A percentile compares a stretch with the other conserved stretches of the same genome.
Conservation (phyloP, 1,140 invertebrate species). For the Caerostris darwini region DNA sequence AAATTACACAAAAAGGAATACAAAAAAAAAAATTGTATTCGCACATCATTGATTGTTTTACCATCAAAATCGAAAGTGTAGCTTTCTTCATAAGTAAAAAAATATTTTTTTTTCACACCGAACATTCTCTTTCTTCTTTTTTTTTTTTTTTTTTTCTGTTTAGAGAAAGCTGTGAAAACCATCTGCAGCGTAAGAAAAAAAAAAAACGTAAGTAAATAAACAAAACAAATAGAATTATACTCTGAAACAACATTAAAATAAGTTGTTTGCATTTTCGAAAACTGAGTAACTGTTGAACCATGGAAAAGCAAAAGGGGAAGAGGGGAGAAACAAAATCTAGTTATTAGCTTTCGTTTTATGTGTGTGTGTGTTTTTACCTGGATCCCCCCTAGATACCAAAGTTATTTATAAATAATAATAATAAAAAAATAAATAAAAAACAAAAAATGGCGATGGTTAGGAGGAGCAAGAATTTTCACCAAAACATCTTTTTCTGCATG, state of each 20-base stretch:
- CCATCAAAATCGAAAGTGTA: conserved; percentile 52
- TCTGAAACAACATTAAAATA: conserved; percentile 31
- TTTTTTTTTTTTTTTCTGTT: not conserved
- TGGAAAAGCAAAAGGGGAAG: not conserved
- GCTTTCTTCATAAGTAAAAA: not conserved
- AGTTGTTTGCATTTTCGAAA: conserved; percentile 58
- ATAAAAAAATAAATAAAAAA: not conserved
- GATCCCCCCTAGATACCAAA: not conserved
- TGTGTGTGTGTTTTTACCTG: not conserved
- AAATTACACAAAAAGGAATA: not conserved
- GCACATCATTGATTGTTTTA: conserved; percentile 41
- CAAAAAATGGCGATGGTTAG: not conserved
- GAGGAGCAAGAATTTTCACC: conserved; percentile 32
- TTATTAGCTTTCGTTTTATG: not conserved
- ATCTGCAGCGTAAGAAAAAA: not conserved
- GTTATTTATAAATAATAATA: conserved; percentile 46
- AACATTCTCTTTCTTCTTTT: not conserved
- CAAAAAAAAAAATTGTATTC: not conserved
- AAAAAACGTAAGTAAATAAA: not conserved
- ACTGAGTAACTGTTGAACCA: conserved; percentile 47
- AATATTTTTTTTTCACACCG: not conserved
- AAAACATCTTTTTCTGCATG: conserved; percentile 60
- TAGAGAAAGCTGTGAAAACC: conserved; percentile 14
- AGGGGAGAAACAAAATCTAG: not conserved
- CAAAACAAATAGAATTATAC: not conserved